phyloP scores from a whole-genome alignment of 2,888 invertebrate genomes.

The Dorcus hopei region DNA sequence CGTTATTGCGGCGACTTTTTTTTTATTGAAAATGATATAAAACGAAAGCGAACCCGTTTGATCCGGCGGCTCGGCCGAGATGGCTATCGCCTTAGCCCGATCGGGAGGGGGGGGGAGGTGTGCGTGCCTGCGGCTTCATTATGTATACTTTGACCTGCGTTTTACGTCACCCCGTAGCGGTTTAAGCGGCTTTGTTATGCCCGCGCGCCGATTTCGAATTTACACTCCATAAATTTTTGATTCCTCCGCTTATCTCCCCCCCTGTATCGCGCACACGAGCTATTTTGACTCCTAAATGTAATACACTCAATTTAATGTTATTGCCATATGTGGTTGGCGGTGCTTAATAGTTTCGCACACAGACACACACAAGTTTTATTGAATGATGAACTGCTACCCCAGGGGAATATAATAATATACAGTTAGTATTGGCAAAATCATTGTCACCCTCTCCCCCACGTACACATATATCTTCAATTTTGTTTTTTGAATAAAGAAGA shows the following conservation, averaged over 20 bases:
- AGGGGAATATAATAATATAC: too few species aligned
- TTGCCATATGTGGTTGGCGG: constrained; percentile 4
- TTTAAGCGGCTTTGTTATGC: constrained; percentile 31
- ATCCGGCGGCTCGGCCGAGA: constrained; percentile 12
- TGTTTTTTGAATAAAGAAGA: too few species aligned
- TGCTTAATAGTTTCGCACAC: too few species aligned
- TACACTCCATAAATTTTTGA: constrained; percentile 34
- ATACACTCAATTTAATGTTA: constrained; percentile 15
- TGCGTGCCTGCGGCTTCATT: constrained; percentile 23
- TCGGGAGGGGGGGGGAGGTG: neutral
- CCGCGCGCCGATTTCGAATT: constrained; percentile 30
- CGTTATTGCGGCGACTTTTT: neutral
- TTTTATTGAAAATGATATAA: constrained; percentile 17
- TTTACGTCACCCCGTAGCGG: constrained; percentile 26
- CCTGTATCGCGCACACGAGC: constrained; percentile 5
- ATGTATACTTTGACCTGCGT: constrained; percentile 32
- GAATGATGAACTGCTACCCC: too few species aligned
- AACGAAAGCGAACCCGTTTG: constrained; percentile 11
- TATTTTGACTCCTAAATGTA: constrained; percentile 8
- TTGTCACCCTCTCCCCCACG: too few species aligned
- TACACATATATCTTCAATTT: too few species aligned
- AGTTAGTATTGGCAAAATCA: too few species aligned
- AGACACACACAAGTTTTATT: too few species aligned
- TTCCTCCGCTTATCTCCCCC: constrained; percentile 26
- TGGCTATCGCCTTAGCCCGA: constrained; percentile 5